These are phyloP conservation scores for Lochmaea crataegi DNA, from an alignment of 2,888 invertebrate species.

Conservation along the genomic window DNA sequence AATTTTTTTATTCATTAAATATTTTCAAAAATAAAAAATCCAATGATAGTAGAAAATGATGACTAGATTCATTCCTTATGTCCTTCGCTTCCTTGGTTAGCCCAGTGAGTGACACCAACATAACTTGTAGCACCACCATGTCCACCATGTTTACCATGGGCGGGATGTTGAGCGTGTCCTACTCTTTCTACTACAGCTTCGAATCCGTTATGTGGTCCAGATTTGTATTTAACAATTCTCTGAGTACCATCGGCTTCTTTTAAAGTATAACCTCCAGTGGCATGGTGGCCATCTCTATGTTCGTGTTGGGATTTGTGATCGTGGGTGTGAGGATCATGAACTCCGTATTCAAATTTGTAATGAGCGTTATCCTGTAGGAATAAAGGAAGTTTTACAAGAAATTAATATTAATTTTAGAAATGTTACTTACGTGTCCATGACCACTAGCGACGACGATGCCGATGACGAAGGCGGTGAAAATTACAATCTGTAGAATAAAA, in stretches of 20 bases:
- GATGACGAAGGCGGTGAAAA: constrained; percentile 2
- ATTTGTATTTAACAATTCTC: constrained; percentile 61
- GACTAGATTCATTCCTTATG: background rate
- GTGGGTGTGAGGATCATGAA: constrained; percentile 62
- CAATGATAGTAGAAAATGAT: background rate
- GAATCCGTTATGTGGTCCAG: constrained; percentile 47
- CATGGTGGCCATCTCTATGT: constrained; percentile 60
- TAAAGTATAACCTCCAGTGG: constrained; percentile 60
- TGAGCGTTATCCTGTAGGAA: constrained; percentile 43
- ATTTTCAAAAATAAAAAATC: too few relatives aligned
- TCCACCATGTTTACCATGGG: constrained; percentile 47
- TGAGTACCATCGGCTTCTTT: constrained; percentile 62
- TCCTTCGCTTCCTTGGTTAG: constrained; percentile 36
- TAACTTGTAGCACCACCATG: constrained; percentile 52
- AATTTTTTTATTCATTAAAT: too few relatives aligned
- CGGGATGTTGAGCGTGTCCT: constrained; percentile 53
- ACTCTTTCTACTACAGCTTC: constrained; percentile 50
- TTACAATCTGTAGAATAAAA: constrained; percentile 11
- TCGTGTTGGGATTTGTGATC: constrained; percentile 62
- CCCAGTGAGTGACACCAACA: constrained; percentile 52
- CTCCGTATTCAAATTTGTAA: constrained; percentile 62
- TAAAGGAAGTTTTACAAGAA: background rate
- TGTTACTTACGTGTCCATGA: constrained; percentile 23
- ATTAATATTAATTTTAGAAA: background rate
- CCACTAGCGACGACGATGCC: constrained; percentile 4